Evolutionary conservation across 64 coral and sea anemone genomes (phyloP).

Genomic region (Acropora tenuis): DNA sequence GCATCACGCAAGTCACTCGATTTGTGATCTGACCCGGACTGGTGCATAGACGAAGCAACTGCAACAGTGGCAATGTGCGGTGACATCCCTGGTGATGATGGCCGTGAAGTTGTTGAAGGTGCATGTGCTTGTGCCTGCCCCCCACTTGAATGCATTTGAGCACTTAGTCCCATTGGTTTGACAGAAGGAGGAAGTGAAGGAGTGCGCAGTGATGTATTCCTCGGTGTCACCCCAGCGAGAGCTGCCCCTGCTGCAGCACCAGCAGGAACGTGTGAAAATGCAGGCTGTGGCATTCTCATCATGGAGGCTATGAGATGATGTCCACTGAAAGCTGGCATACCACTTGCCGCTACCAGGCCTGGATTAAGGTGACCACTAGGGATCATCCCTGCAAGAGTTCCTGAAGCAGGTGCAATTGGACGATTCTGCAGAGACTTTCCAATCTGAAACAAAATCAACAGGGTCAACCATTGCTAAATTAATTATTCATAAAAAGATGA

Average conservation of each 20-base stretch:
- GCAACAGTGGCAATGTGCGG: conserved; percentile 22
- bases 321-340: conserved; percentile 14
- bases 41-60: conserved; percentile 44
- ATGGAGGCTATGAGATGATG: conserved; percentile 35
- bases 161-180: conserved; percentile 31
- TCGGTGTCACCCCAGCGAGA: conserved; percentile 54
- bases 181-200: conserved; percentile 39
- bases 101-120: conserved; percentile 40
- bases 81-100: conserved; percentile 47
- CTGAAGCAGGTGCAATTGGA: conserved; percentile 69
- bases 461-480: no score
- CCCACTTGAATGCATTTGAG: conserved; percentile 26
- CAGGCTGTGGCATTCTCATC: conserved; percentile 41
- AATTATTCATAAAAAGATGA: no score
- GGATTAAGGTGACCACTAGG: conserved; percentile 21
- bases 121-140: conserved; percentile 32
- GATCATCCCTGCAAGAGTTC: conserved; percentile 42
- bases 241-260: conserved; percentile 57
- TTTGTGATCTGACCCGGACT: conserved; percentile 52
- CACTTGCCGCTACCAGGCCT: conserved; percentile 27
- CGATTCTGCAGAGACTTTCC: conserved; percentile 63
- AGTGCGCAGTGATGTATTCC: conserved; percentile 30
- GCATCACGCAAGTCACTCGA: conserved; percentile 31
- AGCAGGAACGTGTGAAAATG: conserved; percentile 62
- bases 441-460: conserved; percentile 20